A percentile compares a stretch with the other conserved stretches of the same genome.
Evolutionary conservation across 1,140 invertebrate species (phyloP).

Genomic region (Agrilus planipennis): DNA sequence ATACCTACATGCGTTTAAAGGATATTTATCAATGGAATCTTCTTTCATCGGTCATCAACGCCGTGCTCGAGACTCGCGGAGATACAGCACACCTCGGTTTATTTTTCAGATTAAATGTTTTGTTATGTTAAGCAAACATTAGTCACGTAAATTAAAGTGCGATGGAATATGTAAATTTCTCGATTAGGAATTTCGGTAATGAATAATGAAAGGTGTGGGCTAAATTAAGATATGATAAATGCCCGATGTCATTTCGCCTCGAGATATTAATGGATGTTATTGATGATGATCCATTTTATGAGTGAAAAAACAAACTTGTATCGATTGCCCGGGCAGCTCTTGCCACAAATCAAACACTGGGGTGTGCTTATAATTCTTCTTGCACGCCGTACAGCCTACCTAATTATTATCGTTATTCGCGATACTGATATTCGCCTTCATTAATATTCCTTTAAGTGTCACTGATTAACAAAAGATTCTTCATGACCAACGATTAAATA

Average conservation of each 20-base stretch:
- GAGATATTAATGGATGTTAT: conserved; percentile 13
- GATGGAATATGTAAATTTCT: conserved; percentile 24
- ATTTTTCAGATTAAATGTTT: conserved; percentile 27
- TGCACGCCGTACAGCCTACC: no score
- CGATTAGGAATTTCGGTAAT: conserved; percentile 22
- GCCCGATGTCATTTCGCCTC: conserved; percentile 12
- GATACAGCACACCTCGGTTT: conserved; percentile 18
- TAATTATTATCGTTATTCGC: no score
- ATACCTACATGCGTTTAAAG: neutral
- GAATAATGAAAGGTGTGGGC: conserved; percentile 17
- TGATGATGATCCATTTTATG: conserved; percentile 12
- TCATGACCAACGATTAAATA: no score
- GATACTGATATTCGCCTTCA: no score
- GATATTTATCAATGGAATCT: neutral
- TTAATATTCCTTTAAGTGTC: no score
- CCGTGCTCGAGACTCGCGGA: neutral
- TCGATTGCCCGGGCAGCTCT: no score
- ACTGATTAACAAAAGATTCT: no score
- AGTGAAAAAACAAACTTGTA: no score
- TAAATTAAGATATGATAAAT: conserved; percentile 23
- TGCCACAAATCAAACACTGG: no score
- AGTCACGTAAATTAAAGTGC: conserved; percentile 27
- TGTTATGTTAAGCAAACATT: conserved; percentile 30
- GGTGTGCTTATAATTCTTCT: no score
- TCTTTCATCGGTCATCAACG: neutral